Evolutionary conservation across 2,113 vertebrate genomes (phyloP), one percentile per base, ranked within the genome.

Genomic region (Coracopsis vasa): DNA sequence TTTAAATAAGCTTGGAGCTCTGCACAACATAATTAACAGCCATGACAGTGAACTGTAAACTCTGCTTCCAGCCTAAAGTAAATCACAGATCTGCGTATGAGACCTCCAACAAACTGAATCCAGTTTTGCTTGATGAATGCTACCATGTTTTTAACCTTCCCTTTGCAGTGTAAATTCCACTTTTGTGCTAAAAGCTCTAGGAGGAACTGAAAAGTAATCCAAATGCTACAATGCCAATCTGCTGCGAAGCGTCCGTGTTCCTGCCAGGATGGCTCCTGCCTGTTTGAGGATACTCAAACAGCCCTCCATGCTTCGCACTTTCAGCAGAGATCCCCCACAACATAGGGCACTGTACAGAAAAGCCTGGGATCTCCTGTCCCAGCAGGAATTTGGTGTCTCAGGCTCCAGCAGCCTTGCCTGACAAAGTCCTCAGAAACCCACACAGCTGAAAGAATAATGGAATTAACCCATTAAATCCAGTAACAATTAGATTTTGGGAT

Each of bases 1-100:
- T 65, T 95, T 81, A 91, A 86, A 92, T 84, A 90, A 96, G 58
- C 82, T 72, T 33, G 56, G 86, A 44, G 62, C 62, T 88, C 95
- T 94, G 88, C 86, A 73, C 86, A 93, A 9, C 33, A 8, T 94
- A 86, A 86, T 91, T 80, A 84, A 87, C 56, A 95, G 33, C 33
- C 0, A 0, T 89, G 94, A 84, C 93, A 84, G 65, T 44, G 56
- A 95, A 44, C 44, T 89, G 86, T 81, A 92, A 95, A 95, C 16
- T 27, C 79, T 91, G 74, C 37, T 91, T 79, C n/a, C 78, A 89
- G 84, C 74, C 65, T 61, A 11, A 82, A 91, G 83, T 91, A 94
- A 95, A 91, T 87, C 86, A 94, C 48, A 73, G 58, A 72, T 77
- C 48, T 67, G 70, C 0, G 2, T 41, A n/a, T 1, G 0, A 37